phyloP scores from a whole-genome alignment of 2,888 invertebrate species.

The Vesta saturnalis region DNA sequence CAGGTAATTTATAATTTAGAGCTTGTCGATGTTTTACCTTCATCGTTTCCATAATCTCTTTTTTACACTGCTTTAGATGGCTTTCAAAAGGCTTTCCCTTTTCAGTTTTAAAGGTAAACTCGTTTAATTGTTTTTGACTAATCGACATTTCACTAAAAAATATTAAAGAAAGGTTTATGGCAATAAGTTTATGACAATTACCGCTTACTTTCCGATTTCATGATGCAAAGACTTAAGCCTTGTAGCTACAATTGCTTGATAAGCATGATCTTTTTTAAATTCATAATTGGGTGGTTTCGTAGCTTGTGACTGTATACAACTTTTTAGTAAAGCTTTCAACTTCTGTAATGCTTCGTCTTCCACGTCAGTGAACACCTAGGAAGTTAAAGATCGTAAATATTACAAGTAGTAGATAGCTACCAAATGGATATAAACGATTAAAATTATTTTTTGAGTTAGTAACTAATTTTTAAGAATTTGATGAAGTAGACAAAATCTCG shows the following conservation, averaged over 20 bases:
- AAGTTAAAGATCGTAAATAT: too few species aligned
- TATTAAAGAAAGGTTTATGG: background rate
- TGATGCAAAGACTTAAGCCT: conserved; percentile 35
- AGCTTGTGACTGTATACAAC: conserved; percentile 22
- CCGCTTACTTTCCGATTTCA: conserved; percentile 35
- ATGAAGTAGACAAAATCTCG: too few species aligned
- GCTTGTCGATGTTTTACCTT: background rate
- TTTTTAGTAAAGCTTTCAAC: conserved; percentile 42
- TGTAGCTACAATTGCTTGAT: conserved; percentile 36
- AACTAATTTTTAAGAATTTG: too few species aligned
- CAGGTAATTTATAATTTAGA: conserved; percentile 1
- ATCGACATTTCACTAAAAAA: conserved; percentile 16
- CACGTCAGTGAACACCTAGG: conserved; percentile 52
- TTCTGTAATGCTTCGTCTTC: conserved; percentile 40
- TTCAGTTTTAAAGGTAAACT: background rate
- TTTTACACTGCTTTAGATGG: background rate
- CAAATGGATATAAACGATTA: too few species aligned
- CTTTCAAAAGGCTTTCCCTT: background rate
- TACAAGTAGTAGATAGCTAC: too few species aligned
- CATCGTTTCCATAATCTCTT: conserved; percentile 13
- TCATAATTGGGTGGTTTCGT: background rate
- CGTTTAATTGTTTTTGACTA: conserved; percentile 13
- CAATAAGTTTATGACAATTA: background rate
- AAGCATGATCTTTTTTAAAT: conserved; percentile 34
- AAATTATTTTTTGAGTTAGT: too few species aligned